Percentiles rank a stretch among this genome's conserved stretches.
phyloP scores from a whole-genome alignment of 2,797 vertebrate species.

The Rhabdophis nuchalis region DNA sequence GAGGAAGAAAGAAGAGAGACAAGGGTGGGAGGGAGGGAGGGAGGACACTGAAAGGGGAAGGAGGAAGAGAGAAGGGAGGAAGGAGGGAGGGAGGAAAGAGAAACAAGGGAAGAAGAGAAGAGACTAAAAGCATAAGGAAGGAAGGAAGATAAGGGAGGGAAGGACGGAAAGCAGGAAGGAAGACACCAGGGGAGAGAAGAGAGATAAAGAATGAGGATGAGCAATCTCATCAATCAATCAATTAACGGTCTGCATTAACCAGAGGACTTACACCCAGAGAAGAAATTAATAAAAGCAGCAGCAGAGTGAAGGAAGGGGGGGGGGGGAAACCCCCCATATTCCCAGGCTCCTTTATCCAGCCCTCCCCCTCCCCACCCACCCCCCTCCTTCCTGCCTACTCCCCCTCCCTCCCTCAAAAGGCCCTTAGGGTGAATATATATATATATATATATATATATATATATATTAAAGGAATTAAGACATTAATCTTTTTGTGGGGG shows the following conservation, averaged over 20 bases:
- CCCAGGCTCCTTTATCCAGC: background rate
- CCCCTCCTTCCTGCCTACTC: background rate
- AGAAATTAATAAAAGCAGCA: background rate
- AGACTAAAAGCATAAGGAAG: too few relatives aligned
- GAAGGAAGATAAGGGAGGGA: background rate
- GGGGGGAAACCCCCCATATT: background rate
- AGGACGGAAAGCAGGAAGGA: background rate
- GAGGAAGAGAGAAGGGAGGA: background rate
- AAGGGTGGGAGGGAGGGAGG: too few relatives aligned
- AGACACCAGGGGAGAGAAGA: background rate
- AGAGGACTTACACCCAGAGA: background rate
- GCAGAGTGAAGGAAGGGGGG: background rate
- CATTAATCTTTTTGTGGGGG: too few relatives aligned
- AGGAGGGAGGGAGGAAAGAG: background rate
- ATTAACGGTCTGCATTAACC: background rate
- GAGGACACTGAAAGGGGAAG: too few relatives aligned
- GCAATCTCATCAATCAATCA: background rate
- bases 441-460: too few relatives aligned
- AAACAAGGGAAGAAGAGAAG: too few relatives aligned
- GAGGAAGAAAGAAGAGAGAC: background rate
- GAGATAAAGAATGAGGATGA: background rate
- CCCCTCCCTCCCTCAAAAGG: background rate
- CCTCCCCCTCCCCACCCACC: background rate
- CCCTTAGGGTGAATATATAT: too few relatives aligned
- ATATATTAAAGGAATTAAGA: too few relatives aligned